phyloP scores from a whole-genome alignment of 2,888 invertebrate species.

The Neocrepidodera transversa region DNA sequence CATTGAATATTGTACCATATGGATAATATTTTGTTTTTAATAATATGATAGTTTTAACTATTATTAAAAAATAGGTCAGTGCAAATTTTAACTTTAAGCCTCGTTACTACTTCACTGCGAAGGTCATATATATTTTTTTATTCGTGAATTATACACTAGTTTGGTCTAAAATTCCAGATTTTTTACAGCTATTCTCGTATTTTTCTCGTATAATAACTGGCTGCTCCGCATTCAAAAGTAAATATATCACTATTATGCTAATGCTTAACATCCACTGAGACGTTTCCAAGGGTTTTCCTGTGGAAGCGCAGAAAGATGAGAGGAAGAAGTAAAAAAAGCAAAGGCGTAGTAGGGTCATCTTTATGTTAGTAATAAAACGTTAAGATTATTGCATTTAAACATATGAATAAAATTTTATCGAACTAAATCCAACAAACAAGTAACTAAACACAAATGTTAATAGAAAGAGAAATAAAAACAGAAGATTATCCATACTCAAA shows the following conservation, averaged over 20 bases:
- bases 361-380: too few species aligned
- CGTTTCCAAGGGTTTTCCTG: slow-evolving; percentile 38
- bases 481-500: too few species aligned
- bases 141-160: slow-evolving; percentile 26
- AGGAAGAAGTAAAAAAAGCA: slow-evolving; percentile 2
- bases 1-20: too few species aligned
- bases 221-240: slow-evolving; percentile 37
- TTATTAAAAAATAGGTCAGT: too few species aligned
- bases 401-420: too few species aligned
- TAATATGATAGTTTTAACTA: too few species aligned
- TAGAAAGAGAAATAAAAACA: too few species aligned
- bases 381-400: too few species aligned
- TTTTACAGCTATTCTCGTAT: slow-evolving; percentile 19
- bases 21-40: too few species aligned
- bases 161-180: slow-evolving; percentile 26
- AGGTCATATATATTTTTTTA: slow-evolving; percentile 24
- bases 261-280: slow-evolving; percentile 43
- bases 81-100: background rate
- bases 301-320: slow-evolving; percentile 19
- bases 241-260: slow-evolving; percentile 47
- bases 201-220: slow-evolving; percentile 25
- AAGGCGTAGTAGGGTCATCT: background rate
- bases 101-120: background rate
- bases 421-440: too few species aligned
- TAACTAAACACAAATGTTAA: too few species aligned